Evolutionary conservation across 2,888 invertebrate species (phyloP), one percentile per base, ranked within the genome.

Genomic region (Leucozona laternaria): DNA sequence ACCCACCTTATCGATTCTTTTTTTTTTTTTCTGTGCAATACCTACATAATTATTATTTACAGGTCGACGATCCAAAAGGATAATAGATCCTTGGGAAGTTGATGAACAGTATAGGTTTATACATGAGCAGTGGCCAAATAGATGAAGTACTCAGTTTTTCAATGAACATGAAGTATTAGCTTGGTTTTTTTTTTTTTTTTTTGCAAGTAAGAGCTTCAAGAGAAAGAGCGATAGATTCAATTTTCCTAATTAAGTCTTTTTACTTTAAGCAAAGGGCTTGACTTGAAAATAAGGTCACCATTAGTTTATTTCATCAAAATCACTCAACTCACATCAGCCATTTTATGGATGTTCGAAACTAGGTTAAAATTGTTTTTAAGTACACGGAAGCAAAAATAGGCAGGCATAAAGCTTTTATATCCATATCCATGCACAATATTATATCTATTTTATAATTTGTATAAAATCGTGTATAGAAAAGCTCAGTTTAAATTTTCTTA

Each of bases 41-140:
- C 73, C 64, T 82, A 79, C 73, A 70, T 82, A 86, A 82, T 86
- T 82, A 86, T 86, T 82, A 86, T 86, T 86, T 66, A 82, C 86
- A 82, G 82, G 86, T 86, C 86, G 86, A 86, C 82, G 86, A 78
- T 86, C 86, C 79, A 82, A 60, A 75, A 75, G 86, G 82, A 85
- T 77, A 78, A 81, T 78, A 62, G 58, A 55, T 31, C 77, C 76
- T 72, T 68, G 68, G 68, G 3, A 68, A 50, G 53, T 68, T 68
- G 68, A 50, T 50, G 50, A 53, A 68, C 34, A 53, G 53, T 37
- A 68, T 37, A 40, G 53, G 22, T 28, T 68, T 68, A 28, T 48
- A n/a, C n/a, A n/a, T 64, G 43, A 64, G 64, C 72, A 76, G 79
- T 72, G 31, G 64, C 17, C 68, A 64, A 79, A 68, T 70, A 40